Conservation (phyloP, 2,113 vertebrate genomes). For the Zosterops hypoxanthus region DNA sequence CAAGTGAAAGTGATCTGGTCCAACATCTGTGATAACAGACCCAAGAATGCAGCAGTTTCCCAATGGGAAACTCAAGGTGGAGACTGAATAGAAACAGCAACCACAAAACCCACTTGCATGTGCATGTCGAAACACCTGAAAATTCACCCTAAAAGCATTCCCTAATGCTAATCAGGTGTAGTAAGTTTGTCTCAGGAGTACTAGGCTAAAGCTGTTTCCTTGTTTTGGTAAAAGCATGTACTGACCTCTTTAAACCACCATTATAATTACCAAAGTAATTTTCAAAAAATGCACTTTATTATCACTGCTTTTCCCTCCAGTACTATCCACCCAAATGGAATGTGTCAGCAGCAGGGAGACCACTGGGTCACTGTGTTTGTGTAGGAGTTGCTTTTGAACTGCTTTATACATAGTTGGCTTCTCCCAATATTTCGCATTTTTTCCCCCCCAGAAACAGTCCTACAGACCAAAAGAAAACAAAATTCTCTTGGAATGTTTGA, state of each 20-base stretch:
- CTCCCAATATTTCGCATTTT: background rate
- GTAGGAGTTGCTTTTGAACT: constrained; percentile 43
- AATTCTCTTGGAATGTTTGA: background rate
- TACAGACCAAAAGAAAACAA: constrained; percentile 37
- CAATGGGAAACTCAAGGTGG: background rate
- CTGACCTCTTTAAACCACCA: background rate
- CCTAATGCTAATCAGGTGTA: background rate
- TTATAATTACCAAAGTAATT: background rate
- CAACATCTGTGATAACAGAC: constrained; percentile 70
- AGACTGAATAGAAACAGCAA: background rate
- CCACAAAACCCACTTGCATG: background rate
- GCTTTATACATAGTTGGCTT: constrained; percentile 19
- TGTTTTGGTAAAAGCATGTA: background rate
- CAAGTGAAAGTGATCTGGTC: constrained; percentile 50
- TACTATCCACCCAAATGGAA: background rate
- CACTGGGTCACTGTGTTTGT: background rate
- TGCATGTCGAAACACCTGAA: background rate
- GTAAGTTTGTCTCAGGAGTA: background rate
- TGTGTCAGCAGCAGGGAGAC: constrained; percentile 1
- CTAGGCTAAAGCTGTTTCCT: background rate
- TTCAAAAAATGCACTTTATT: background rate
- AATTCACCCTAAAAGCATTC: background rate
- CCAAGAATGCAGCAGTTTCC: background rate
- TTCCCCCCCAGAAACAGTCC: background rate
- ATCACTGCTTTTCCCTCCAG: background rate